Evolutionary conservation across 2,797 vertebrate genomes (phyloP), one percentile per base, ranked within the genome.

Genomic region (Vireo griseus): DNA sequence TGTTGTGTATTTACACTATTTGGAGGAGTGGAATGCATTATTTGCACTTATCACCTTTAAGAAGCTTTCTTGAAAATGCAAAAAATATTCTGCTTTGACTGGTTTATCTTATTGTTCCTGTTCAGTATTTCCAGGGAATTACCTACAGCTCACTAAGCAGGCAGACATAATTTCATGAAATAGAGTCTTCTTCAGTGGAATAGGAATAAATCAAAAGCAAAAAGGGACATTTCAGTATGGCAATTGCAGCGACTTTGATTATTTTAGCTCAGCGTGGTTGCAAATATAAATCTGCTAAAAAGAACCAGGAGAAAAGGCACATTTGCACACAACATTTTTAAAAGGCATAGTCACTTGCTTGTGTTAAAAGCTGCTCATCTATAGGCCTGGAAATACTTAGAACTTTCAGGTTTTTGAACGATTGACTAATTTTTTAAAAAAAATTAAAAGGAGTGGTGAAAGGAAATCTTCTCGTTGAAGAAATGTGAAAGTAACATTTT

Each of bases 401-500:
- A 86, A 91, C 76, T 47, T 92, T 93, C 87, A 76, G 77, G 92
- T 90, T 95, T 96, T 95, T 96, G 59, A 97, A 94, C 0, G 1
- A 96, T 58, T 89, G 82, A 93, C 91, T 90, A 81, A 92, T 40
- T 85, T 40, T 40, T 2, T 59, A 88, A 90, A 54, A 62, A 87
- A 80, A 78, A 76, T 67, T 33, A 68, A 94, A 79, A 69, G 84
- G 85, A 71, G 74, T n/a, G 93, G 91, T 94, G 94, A 95, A 94
- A 96, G 95, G 95, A 97, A 97, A 97, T 95, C 58, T 66, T 96
- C 95, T 97, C 63, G 47, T 86, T 95, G 90, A 86, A 97, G 94
- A 97, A 97, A 97, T 35, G 86, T 92, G 88, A 96, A 97, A 97
- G 97, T 97, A 96, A 95, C 92, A 80, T 97, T 97, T 98, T 97